Conservation (phyloP, 2,797 vertebrate species). For the Enteromius argenteus region DNA sequence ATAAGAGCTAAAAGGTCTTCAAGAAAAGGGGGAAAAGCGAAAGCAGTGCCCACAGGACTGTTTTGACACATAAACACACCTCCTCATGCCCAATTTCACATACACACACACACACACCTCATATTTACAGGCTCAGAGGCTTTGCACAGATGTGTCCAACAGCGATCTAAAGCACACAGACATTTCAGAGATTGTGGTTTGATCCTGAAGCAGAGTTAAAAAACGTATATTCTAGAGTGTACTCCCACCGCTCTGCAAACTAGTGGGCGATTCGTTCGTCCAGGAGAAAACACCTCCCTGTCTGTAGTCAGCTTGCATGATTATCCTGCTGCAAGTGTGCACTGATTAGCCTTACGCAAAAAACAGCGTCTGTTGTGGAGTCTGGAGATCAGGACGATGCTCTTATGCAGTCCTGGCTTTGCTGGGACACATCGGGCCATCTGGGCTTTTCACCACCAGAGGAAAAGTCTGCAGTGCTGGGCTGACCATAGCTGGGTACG, state of each 20-base stretch:
- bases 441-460: conserved; percentile 72
- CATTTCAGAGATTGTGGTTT: conserved; percentile 46
- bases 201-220: not conserved
- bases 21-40: conserved; percentile 30
- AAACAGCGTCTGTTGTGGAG: not conserved
- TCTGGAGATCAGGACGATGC: not conserved
- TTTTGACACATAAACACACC: conserved; percentile 56
- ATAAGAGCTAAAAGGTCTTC: conserved; percentile 10
- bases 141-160: conserved; percentile 68
- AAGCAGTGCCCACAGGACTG: conserved; percentile 58
- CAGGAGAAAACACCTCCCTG: not conserved
- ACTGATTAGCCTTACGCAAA: conserved; percentile 12
- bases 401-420: conserved; percentile 82
- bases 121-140: conserved; percentile 71
- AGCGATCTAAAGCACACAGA: conserved; percentile 54
- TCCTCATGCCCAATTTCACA: conserved; percentile 32
- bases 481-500: conserved; percentile 71
- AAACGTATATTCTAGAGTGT: not conserved
- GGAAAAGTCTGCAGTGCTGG: conserved; percentile 78
- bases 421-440: conserved; percentile 72
- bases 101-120: conserved; percentile 56
- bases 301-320: not conserved
- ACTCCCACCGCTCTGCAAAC: not conserved
- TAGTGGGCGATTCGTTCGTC: not conserved
- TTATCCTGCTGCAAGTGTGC: conserved; percentile 52